Evolutionary conservation across 2,113 vertebrate genomes (phyloP).

Genomic region (Poecile atricapillus): DNA sequence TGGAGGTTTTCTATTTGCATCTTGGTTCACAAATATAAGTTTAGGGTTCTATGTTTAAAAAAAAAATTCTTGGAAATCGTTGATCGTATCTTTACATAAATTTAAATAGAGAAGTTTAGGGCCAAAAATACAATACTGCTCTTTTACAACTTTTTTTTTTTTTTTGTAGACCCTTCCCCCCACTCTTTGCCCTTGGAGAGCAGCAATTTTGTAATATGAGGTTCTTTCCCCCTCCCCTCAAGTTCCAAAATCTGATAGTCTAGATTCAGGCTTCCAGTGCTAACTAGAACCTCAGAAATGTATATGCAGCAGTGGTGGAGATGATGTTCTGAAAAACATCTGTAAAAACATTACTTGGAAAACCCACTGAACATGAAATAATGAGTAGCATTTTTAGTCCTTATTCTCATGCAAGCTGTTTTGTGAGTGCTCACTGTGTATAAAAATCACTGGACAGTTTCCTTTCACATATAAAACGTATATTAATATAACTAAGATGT

Average conservation of each 20-base stretch:
- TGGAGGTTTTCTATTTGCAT: conserved; percentile 89
- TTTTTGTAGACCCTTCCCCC: not conserved
- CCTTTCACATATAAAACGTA: not conserved
- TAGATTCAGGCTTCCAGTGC: not conserved
- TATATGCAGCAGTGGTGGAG: not conserved
- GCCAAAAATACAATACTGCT: conserved; percentile 37
- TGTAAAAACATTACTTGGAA: not conserved
- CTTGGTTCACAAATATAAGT: conserved; percentile 69
- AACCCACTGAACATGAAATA: not conserved
- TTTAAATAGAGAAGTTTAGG: conserved; percentile 63
- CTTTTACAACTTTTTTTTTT: not conserved
- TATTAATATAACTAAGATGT: not conserved
- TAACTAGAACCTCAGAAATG: not conserved
- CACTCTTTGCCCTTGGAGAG: not conserved
- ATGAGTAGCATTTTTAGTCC: not conserved
- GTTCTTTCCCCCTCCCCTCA: not conserved
- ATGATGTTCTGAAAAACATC: not conserved
- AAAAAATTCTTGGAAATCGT: conserved; percentile 89
- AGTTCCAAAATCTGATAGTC: not conserved
- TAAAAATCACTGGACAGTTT: not conserved
- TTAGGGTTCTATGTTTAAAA: conserved; percentile 72
- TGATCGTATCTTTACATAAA: conserved; percentile 70
- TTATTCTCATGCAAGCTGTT: not conserved
- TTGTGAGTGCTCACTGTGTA: not conserved
- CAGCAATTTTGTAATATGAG: not conserved